Base-by-base conservation (phyloP, 2,888 invertebrate species). In the Chymomyza amoena region DNA sequence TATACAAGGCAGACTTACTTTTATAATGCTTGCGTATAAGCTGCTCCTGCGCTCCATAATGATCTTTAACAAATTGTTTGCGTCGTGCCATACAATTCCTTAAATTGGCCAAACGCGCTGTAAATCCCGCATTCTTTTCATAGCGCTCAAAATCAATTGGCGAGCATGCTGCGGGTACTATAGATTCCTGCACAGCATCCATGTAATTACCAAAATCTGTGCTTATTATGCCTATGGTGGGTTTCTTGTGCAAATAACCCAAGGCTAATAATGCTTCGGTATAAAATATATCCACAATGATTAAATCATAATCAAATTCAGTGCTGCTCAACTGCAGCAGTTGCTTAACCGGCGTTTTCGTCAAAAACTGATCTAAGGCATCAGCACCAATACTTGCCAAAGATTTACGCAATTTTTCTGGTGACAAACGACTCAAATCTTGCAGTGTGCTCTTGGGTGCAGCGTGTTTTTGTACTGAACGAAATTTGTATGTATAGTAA, bases 21-120 rank as follows among this genome's bases (percentile, higher is more conserved):
- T 85, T 78, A 50, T 92, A 92, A 79, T 90, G 87, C 71, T 89
- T 90, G n/a, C 73, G 73, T 16, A 90, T 89, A 2, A 91, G 54
- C 60, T 88, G 65, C 50, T 91, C 88, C 69, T 92, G 92, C 39
- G 84, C 89, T 1, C 80, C 82, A 57, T 90, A 81, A 69, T 90
- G 89, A 25, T 88, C 87, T n/a, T 79, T 82, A 50, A 81, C 75
- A 50, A 91, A 85, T 61, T 84, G 87, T 13, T 88, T 81, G 4
- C 91, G 83, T 4, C 91, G 84, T 6, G 87, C 77, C 15, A 91
- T 69, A 15, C 90, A 89, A 1, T 88, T 73, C 1, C 92, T 91
- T 0, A 93, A 90, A 78, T 94, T 94, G 20, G 92, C 89, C 6
- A 94, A 69, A 75, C 95, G 90, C 64, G 92, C 90, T 74, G 89